phyloP scores from a whole-genome alignment of 2,888 invertebrate genomes.

The Oasisia sp. region DNA sequence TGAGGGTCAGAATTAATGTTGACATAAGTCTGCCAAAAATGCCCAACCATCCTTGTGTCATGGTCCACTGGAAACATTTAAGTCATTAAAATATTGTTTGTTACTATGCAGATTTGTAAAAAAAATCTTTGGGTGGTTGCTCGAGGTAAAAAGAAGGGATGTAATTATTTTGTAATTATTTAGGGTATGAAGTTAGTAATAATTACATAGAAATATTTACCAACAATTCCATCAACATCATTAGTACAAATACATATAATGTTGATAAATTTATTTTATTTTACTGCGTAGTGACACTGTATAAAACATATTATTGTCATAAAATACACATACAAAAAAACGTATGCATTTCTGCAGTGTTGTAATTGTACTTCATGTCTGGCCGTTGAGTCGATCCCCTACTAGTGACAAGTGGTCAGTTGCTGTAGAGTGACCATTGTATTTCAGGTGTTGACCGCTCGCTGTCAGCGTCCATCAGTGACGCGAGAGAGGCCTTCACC shows the following conservation, averaged over 20 bases:
- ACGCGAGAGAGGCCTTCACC: slow-evolving; percentile 95
- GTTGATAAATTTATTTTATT: no score
- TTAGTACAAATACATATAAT: no score
- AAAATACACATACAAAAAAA: background rate
- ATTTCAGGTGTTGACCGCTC: slow-evolving; percentile 87
- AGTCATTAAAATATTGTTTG: background rate
- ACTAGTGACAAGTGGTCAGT: background rate
- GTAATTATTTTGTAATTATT: no score
- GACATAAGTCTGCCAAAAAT: background rate
- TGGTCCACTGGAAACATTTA: background rate
- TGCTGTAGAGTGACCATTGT: background rate
- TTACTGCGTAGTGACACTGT: no score
- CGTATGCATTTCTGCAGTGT: background rate
- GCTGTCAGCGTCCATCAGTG: slow-evolving; percentile 83
- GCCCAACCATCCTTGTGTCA: background rate
- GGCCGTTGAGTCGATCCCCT: background rate
- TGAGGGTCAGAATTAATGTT: background rate
- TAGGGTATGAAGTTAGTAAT: no score
- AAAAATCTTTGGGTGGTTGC: no score
- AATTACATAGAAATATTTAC: no score
- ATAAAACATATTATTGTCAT: no score
- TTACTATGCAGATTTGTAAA: background rate
- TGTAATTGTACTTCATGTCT: background rate
- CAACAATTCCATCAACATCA: no score
- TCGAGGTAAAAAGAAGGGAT: no score